A percentile compares a stretch with the other conserved stretches of the same genome.
These are phyloP conservation scores for Ylistrum balloti DNA, from an alignment of 1,140 invertebrate genomes.

Conservation along the genomic window DNA sequence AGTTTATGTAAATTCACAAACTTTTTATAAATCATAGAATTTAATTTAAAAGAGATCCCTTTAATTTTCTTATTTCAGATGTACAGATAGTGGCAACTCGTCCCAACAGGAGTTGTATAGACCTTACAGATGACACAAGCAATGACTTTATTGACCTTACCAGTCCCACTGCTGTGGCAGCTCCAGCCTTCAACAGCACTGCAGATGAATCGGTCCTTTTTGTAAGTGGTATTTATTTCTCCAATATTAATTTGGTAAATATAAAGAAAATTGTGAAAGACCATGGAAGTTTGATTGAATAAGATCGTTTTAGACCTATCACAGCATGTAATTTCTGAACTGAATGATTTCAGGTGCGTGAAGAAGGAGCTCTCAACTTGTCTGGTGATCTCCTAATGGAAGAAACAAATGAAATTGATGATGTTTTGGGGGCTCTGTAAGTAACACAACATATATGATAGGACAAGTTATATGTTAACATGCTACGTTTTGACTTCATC, in stretches of 20 bases:
- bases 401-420: not conserved
- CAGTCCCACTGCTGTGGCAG: not conserved
- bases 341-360: not conserved
- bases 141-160: constrained; percentile 47
- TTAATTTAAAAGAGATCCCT: too few species aligned
- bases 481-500: too few species aligned
- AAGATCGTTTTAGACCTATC: too few species aligned
- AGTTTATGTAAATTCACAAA: too few species aligned
- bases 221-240: not conserved
- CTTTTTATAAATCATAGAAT: too few species aligned
- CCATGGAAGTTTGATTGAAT: too few species aligned
- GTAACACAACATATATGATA: not conserved
- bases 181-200: constrained; percentile 37
- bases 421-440: not conserved
- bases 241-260: too few species aligned
- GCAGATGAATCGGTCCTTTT: constrained; percentile 23
- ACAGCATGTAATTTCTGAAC: not conserved
- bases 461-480: too few species aligned
- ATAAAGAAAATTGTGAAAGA: too few species aligned
- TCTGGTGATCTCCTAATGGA: not conserved
- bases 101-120: constrained; percentile 33
- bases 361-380: not conserved
- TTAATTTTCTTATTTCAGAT: not conserved
- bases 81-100: not conserved
- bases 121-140: constrained; percentile 35